These are phyloP conservation scores for Dasysyrphus tricinctus DNA, from an alignment of 2,888 invertebrate genomes.

Conservation along the genomic window DNA sequence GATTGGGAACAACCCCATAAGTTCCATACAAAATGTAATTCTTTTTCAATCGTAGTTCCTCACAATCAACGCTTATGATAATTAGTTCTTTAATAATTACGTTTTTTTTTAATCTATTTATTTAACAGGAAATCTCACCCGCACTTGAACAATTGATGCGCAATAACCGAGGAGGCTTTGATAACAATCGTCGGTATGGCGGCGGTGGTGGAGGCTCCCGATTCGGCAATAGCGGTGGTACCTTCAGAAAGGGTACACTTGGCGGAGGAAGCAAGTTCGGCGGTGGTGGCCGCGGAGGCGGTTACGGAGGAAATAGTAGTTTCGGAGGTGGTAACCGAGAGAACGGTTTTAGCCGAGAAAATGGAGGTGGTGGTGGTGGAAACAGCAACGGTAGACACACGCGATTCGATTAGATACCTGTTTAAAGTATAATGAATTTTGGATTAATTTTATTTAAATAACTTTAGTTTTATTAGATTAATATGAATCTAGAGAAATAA, in stretches of 20 bases:
- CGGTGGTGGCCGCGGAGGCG: conserved; percentile 75
- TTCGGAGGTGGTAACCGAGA: conserved; percentile 59
- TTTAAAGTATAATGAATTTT: conserved; percentile 44
- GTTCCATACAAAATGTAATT: no score
- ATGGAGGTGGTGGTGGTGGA: conserved; percentile 40
- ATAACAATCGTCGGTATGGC: conserved; percentile 85
- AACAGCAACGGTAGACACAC: conserved; percentile 60
- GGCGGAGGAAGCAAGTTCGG: conserved; percentile 79
- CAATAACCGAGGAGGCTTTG: conserved; percentile 86
- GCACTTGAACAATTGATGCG: conserved; percentile 92
- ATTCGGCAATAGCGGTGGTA: conserved; percentile 83
- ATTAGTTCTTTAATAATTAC: no score
- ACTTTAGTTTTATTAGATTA: conserved; percentile 69
- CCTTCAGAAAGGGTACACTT: conserved; percentile 75
- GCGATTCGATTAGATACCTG: conserved; percentile 70
- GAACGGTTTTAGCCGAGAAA: conserved; percentile 52
- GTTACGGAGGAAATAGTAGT: conserved; percentile 58
- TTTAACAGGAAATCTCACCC: conserved; percentile 90
- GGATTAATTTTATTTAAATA: conserved; percentile 70
- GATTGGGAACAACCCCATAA: no score
- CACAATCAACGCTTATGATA: no score
- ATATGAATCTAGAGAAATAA: conserved; percentile 69
- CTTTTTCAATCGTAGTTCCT: no score
- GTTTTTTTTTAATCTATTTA: conserved; percentile 47
- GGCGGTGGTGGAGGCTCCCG: conserved; percentile 81